phyloP scores from a whole-genome alignment of 2,888 invertebrate species.

The Apamea anceps region DNA sequence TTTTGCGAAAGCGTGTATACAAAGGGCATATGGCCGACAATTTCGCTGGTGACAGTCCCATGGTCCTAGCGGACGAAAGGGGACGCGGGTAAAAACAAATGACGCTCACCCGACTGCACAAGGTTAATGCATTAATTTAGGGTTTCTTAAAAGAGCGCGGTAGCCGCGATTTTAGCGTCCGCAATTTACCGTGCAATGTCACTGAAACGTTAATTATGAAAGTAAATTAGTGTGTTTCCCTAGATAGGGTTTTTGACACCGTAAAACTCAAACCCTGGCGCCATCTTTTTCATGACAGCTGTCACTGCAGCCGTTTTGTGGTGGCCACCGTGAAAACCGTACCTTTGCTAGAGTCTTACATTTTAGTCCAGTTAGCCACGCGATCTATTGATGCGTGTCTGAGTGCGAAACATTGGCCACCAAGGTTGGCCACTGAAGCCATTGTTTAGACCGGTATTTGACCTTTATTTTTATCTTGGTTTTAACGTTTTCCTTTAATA shows the following conservation, averaged over 20 bases:
- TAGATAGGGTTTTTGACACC: not conserved
- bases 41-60: no score
- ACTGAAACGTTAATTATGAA: no score
- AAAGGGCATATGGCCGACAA: no score
- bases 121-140: no score
- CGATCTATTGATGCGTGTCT: constrained; percentile 2
- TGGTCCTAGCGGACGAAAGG: no score
- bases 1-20: no score
- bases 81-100: no score
- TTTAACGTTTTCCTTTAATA: constrained; percentile 19
- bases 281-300: not conserved
- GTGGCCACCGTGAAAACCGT: not conserved
- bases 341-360: not conserved
- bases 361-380: not conserved
- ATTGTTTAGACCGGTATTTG: constrained; percentile 17
- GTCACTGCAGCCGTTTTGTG: not conserved
- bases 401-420: constrained; percentile 11
- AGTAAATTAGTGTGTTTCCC: no score
- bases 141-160: no score
- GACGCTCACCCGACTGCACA: no score
- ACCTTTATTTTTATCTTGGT: constrained; percentile 12
- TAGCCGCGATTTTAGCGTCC: no score
- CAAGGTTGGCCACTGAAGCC: constrained; percentile 13
- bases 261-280: not conserved
- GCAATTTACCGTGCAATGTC: no score